A percentile compares a stretch with the other conserved stretches of the same genome.
phyloP scores from a whole-genome alignment of 2,888 invertebrate genomes.

The Calephelis perditalis region DNA sequence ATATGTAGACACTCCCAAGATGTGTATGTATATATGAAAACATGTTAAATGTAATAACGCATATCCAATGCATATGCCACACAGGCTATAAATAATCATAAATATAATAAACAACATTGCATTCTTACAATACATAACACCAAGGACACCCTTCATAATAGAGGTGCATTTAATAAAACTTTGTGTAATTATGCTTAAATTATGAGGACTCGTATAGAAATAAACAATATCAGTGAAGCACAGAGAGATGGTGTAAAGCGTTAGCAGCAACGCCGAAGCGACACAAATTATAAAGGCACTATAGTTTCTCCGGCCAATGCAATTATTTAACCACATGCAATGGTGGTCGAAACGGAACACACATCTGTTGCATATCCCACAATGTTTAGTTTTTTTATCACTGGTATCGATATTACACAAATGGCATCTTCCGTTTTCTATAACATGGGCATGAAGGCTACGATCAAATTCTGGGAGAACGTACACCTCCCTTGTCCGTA shows the following conservation, averaged over 20 bases:
- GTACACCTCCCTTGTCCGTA: constrained; percentile 80
- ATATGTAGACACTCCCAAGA: constrained; percentile 91
- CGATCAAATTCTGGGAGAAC: constrained; percentile 92
- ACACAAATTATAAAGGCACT: constrained; percentile 89
- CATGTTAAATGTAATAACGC: constrained; percentile 90
- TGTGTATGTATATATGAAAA: constrained; percentile 92
- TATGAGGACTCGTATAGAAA: constrained; percentile 79
- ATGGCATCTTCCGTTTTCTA: constrained; percentile 96
- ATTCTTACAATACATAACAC: constrained; percentile 46
- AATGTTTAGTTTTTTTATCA: constrained; percentile 92
- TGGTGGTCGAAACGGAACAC: constrained; percentile 97
- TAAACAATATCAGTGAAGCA: constrained; percentile 84
- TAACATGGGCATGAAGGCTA: constrained; percentile 92
- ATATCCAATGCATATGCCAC: constrained; percentile 86
- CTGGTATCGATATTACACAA: constrained; percentile 91
- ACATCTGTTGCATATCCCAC: constrained; percentile 98
- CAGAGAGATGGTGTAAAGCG: constrained; percentile 82
- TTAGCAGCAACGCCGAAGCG: constrained; percentile 85
- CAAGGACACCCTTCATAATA: constrained; percentile 30
- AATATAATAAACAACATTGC: constrained; percentile 58
- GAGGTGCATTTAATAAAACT: constrained; percentile 52
- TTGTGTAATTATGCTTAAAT: constrained; percentile 78
- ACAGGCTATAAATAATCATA: constrained; percentile 78
- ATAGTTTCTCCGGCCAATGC: constrained; percentile 95
- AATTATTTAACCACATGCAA: constrained; percentile 99